Conservation (phyloP, 1,140 invertebrate species). For the Portunus trituberculatus region DNA sequence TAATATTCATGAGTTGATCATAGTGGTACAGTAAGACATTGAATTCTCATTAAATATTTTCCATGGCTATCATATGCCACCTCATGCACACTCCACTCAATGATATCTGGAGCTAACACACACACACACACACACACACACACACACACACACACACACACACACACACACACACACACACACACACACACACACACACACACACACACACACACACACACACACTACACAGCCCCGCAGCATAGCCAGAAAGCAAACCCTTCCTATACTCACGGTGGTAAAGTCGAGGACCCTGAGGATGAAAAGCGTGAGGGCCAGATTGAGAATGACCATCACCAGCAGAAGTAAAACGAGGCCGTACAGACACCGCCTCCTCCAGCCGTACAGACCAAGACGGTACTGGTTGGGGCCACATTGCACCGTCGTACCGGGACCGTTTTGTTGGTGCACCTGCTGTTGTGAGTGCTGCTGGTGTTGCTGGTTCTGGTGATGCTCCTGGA, state of each 20-base stretch:
- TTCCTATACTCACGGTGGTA: conserved; percentile 87
- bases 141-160: too few species aligned
- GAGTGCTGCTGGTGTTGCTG: conserved; percentile 15
- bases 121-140: too few species aligned
- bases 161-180: background rate
- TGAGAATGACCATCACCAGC: conserved; percentile 93
- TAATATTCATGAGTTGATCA: too few species aligned
- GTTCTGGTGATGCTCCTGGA: background rate
- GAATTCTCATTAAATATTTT: too few species aligned
- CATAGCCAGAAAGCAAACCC: background rate
- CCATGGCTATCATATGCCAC: too few species aligned
- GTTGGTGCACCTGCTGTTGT: conserved; percentile 15
- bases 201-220: too few species aligned
- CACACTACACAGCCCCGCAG: background rate
- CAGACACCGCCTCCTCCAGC: conserved; percentile 95
- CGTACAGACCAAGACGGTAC: conserved; percentile 92
- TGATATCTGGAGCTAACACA: too few species aligned
- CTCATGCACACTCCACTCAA: too few species aligned
- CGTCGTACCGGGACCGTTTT: conserved; percentile 53
- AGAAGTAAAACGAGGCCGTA: conserved; percentile 91
- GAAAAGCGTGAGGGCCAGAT: conserved; percentile 96
- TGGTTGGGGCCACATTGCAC: conserved; percentile 64
- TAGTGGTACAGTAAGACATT: too few species aligned
- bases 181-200: background rate
- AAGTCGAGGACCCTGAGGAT: conserved; percentile 96